Evolutionary conservation across 2,888 invertebrate genomes (phyloP), one percentile per base, ranked within the genome.

Genomic region (Galerucella pusilla): DNA sequence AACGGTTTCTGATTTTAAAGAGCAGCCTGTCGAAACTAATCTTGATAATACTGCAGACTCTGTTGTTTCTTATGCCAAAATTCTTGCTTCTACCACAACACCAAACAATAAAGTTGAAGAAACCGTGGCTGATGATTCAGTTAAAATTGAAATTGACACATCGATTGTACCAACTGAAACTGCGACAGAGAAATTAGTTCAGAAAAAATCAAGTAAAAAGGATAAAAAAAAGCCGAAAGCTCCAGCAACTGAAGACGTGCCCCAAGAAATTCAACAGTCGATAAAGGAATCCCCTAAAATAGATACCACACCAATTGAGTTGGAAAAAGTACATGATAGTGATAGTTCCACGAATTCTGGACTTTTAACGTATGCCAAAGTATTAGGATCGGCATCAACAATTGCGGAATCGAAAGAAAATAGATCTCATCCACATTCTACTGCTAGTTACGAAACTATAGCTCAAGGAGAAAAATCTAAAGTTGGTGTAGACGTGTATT

Each of bases 41-140:
- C 6, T 11, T 52, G 28, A 66, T 52, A 66, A 57, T 49, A 11
- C 52, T n/a, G 61, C n/a, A 12, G 49, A 42, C 28, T 28, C 9
- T 61, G 42, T 12, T 12, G 14, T 28, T 16, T 28, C 67, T 46
- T 61, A 60, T 46, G 70, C 52, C 9, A 65, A 61, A 59, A 57
- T 67, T 46, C 16, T 60, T 20, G 65, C 67, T 9, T 57, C 35
- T n/a, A 14, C 11, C 11, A 52, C 25, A 68, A 68, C 42, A 68
- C 57, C 28, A 63, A 63, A n/a, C 35, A 42, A 28, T n/a, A 35
- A n/a, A 10, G 42, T 14, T 42, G 63, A 63, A 63, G 9, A 63
- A 63, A 2, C 42, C 42, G 35, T 14, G 12, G 16, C 0, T 57
- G 10, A 1, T 10, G 63, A 63, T 7, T 42, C 42, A n/a, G 11